Evolutionary conservation across 2,113 vertebrate species (phyloP).

Genomic region (Brachyistius frenatus): DNA sequence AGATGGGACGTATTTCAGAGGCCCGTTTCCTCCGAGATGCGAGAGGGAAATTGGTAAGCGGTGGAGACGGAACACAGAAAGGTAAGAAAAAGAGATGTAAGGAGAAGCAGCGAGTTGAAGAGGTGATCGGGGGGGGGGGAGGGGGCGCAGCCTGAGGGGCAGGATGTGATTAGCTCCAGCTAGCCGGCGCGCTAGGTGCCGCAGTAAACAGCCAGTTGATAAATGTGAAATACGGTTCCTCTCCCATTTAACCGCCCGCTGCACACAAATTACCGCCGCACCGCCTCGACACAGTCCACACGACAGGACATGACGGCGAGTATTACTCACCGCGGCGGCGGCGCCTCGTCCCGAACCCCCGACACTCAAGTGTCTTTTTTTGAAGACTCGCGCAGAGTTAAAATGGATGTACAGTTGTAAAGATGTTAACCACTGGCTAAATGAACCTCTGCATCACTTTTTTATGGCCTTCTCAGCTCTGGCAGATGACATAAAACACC

Average conservation of each 20-base stretch:
- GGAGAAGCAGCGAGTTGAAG: slow-evolving; percentile 32
- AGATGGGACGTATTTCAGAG: not conserved
- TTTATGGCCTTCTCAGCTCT: slow-evolving; percentile 58
- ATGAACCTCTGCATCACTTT: slow-evolving; percentile 61
- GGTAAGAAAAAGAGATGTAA: not conserved
- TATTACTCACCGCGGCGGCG: slow-evolving; percentile 52
- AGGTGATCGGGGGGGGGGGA: slow-evolving; percentile 48
- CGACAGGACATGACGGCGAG: slow-evolving; percentile 7
- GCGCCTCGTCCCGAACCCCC: slow-evolving; percentile 32
- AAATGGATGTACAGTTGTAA: slow-evolving; percentile 65
- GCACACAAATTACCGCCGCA: slow-evolving; percentile 64
- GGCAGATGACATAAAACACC: slow-evolving; percentile 63
- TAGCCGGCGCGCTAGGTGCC: slow-evolving; percentile 37
- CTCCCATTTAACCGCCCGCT: slow-evolving; percentile 49
- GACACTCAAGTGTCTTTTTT: slow-evolving; percentile 25
- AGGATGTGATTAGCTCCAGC: slow-evolving; percentile 60
- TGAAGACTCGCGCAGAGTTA: slow-evolving; percentile 19
- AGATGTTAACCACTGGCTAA: slow-evolving; percentile 68
- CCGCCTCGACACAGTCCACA: slow-evolving; percentile 17
- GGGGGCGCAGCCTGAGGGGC: slow-evolving; percentile 46
- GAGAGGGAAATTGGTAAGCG: not conserved
- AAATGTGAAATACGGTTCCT: slow-evolving; percentile 59
- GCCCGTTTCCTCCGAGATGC: not conserved
- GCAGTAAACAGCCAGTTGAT: slow-evolving; percentile 70
- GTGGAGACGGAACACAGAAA: not conserved